These are phyloP conservation scores for Rhyacichthys aspro DNA, from an alignment of 2,797 vertebrate genomes.

Conservation along the genomic window DNA sequence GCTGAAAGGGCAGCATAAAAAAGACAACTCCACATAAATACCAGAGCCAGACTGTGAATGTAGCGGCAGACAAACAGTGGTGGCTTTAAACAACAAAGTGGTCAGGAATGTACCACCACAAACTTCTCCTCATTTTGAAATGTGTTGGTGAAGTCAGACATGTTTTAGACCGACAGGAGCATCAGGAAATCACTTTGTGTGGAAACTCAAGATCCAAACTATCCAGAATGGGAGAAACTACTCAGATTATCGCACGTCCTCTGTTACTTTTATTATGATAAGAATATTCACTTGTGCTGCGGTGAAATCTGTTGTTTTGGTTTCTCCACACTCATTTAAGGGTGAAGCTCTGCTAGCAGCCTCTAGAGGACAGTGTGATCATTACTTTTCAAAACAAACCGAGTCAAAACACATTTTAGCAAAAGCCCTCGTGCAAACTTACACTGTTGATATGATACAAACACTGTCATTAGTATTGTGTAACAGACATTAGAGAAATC, in stretches of 20 bases:
- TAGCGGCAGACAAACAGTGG: constrained; percentile 29
- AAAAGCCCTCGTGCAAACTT: too few species aligned
- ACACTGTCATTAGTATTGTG: too few species aligned
- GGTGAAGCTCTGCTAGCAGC: constrained; percentile 32
- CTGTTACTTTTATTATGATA: too few species aligned
- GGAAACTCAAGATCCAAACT: background rate
- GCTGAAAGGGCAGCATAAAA: constrained; percentile 53
- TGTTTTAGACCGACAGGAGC: too few species aligned
- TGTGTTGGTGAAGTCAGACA: background rate
- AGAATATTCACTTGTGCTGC: too few species aligned
- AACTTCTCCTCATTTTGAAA: constrained; percentile 1
- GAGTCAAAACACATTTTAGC: too few species aligned
- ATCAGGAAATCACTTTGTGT: background rate
- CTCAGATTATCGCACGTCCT: too few species aligned
- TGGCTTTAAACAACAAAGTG: constrained; percentile 21
- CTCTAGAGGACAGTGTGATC: constrained; percentile 26
- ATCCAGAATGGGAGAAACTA: background rate
- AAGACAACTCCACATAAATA: constrained; percentile 51
- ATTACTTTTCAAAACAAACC: constrained; percentile 5
- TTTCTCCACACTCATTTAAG: constrained; percentile 3
- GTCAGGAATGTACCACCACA: background rate
- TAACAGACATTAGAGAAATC: too few species aligned
- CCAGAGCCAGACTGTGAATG: constrained; percentile 40
- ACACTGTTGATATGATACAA: too few species aligned
- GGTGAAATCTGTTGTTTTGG: background rate